phyloP scores from a whole-genome alignment of 2,113 vertebrate species.

The Corynorhinus townsendii region DNA sequence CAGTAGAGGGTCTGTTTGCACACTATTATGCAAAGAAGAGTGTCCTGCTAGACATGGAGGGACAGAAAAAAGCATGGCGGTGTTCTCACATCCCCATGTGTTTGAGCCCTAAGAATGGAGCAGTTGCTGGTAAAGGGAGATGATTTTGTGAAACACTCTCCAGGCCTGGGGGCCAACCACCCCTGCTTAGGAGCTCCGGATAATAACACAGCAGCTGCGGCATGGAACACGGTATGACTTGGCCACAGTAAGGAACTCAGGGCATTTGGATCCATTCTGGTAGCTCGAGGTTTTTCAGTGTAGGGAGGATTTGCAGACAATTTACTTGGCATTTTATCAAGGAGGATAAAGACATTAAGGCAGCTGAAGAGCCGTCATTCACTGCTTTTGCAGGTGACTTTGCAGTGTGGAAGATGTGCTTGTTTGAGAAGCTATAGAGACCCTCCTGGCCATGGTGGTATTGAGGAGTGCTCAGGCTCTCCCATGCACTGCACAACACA shows the following conservation, averaged over 20 bases:
- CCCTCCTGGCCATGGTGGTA: background rate
- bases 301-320: background rate
- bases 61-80: background rate
- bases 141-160: background rate
- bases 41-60: background rate
- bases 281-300: background rate
- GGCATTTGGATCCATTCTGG: background rate
- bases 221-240: background rate
- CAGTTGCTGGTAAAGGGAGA: background rate
- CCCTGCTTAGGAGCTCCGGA: background rate
- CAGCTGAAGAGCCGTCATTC: background rate
- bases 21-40: background rate
- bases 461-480: background rate
- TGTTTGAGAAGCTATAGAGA: background rate
- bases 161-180: background rate
- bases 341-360: background rate
- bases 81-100: background rate
- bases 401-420: background rate
- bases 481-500: background rate
- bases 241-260: background rate
- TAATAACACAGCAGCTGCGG: background rate
- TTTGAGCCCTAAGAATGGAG: background rate
- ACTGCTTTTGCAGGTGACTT: background rate
- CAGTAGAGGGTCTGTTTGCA: background rate
- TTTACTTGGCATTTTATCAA: background rate